A percentile compares a stretch with the other conserved stretches of the same genome.
Evolutionary conservation across 2,888 invertebrate species (phyloP).

Genomic region (Drosophila nr. perissopoda): DNA sequence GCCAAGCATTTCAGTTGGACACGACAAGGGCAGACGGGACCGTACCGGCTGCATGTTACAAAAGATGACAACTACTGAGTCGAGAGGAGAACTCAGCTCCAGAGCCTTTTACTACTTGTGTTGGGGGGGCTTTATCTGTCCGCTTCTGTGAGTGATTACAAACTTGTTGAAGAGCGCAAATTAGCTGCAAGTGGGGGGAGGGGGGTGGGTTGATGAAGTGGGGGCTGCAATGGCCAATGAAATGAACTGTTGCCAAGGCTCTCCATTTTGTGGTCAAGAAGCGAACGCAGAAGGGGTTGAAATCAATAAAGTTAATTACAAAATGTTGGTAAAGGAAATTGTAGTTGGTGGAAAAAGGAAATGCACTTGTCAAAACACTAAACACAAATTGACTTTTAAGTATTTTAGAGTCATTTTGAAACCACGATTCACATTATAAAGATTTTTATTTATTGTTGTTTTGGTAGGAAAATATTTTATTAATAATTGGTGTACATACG

Average conservation of each 20-base stretch:
- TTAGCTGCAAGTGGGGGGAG: slow-evolving; percentile 38
- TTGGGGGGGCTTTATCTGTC: slow-evolving; percentile 24
- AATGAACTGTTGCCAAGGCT: slow-evolving; percentile 35
- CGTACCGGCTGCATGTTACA: slow-evolving; percentile 34
- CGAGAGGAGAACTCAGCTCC: slow-evolving; percentile 8
- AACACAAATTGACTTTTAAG: neutral
- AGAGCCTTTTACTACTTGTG: slow-evolving; percentile 16
- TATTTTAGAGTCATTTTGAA: neutral
- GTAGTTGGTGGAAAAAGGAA: neutral
- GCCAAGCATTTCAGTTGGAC: slow-evolving; percentile 38
- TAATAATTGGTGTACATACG: neutral
- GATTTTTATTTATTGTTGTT: neutral
- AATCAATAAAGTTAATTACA: slow-evolving; percentile 29
- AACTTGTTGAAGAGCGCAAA: slow-evolving; percentile 66
- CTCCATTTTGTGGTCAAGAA: slow-evolving; percentile 25
- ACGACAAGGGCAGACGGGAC: slow-evolving; percentile 44
- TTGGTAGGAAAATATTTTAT: neutral
- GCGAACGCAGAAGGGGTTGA: slow-evolving; percentile 6
- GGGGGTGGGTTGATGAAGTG: neutral
- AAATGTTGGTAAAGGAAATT: neutral
- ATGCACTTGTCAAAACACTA: neutral
- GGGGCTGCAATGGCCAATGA: neutral
- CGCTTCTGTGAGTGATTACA: slow-evolving; percentile 60
- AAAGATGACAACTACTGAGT: slow-evolving; percentile 47
- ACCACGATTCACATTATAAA: neutral